Base-by-base conservation (phyloP, 2,888 invertebrate genomes). In the Epinotia brunnichana region DNA sequence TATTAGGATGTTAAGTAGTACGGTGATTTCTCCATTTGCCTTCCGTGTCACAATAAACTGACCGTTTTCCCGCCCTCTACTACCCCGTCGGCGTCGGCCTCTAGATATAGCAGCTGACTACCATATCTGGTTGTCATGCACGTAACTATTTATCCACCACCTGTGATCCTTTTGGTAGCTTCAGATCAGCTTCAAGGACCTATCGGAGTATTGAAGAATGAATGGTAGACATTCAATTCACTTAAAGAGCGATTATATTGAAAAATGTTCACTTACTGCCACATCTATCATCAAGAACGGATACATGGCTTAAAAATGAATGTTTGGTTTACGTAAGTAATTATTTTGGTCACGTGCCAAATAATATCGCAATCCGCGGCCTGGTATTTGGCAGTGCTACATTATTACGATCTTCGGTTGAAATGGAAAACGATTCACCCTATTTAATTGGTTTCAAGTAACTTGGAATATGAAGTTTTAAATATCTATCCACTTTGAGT, bases 341-440 rank as follows among this genome's bases (percentile, higher is more conserved):
- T 91, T 90, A 91, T 90, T 89, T 90, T 91, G 91, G 90, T 87
- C 80, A 82, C 77, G 79, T 78, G 90, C 91, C 91, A 91, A 90
- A 90, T 89, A 89, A 89, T 86, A 89, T 84, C 84, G 82, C 82
- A 81, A 82, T 83, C 83, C 83, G 75, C 75, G 80, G 78, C 79
- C 75, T 80, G 83, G 81, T 85, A 86, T 86, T 89, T 89, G 88
- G 89, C 89, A 86, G 80, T 79, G 73, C 62, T 70, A 79, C 75
- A 77, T 77, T 78, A 77, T 77, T 78, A 77, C 77, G 70, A 77
- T 78, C 77, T 82, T 80, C 78, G 78, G 78, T 78, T 82, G 80
- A 79, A 83, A 82, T 80, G 76, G 81, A 80, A 80, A 66, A 59
- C 56, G 64, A 72, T 69, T 69, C 39, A 41, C 54, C n/a, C 54